Percentiles rank a stretch among this genome's conserved stretches.
These are phyloP conservation scores for Drosophila pseudotalamancana DNA, from an alignment of 2,888 invertebrate species.

Conservation along the genomic window DNA sequence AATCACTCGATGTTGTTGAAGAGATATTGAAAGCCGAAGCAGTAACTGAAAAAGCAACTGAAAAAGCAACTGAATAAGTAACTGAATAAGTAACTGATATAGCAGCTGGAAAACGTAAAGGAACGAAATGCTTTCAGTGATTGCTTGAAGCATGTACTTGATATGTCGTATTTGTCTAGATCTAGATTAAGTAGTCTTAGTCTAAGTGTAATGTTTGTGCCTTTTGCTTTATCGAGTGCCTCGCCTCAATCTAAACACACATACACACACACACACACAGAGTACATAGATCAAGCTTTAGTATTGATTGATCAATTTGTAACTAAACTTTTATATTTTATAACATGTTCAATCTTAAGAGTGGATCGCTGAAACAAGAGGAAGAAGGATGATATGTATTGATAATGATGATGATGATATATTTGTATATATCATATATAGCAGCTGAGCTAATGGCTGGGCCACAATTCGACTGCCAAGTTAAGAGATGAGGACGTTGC, in stretches of 20 bases:
- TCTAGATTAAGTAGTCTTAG: conserved; percentile 60
- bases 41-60: conserved; percentile 2
- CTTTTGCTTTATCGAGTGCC: conserved; percentile 73
- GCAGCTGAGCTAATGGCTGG: conserved; percentile 77
- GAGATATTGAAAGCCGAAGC: conserved; percentile 15
- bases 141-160: conserved; percentile 67
- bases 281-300: conserved; percentile 25
- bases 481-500: conserved; percentile 58
- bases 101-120: conserved; percentile 7
- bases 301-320: conserved; percentile 32
- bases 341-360: conserved; percentile 10
- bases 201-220: conserved; percentile 72
- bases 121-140: conserved; percentile 15
- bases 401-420: conserved; percentile 17
- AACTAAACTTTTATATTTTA: conserved; percentile 17
- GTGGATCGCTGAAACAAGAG: neutral
- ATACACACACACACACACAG: conserved; percentile 26
- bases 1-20: conserved; percentile 44
- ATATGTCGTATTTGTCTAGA: conserved; percentile 58
- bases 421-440: conserved; percentile 35
- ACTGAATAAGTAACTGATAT: conserved; percentile 7
- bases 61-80: conserved; percentile 10
- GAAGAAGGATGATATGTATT: conserved; percentile 9
- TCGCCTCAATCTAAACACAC: conserved; percentile 40
- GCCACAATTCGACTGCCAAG: conserved; percentile 78